phyloP scores from a whole-genome alignment of 2,797 vertebrate genomes.

The Serranus cabrilla region DNA sequence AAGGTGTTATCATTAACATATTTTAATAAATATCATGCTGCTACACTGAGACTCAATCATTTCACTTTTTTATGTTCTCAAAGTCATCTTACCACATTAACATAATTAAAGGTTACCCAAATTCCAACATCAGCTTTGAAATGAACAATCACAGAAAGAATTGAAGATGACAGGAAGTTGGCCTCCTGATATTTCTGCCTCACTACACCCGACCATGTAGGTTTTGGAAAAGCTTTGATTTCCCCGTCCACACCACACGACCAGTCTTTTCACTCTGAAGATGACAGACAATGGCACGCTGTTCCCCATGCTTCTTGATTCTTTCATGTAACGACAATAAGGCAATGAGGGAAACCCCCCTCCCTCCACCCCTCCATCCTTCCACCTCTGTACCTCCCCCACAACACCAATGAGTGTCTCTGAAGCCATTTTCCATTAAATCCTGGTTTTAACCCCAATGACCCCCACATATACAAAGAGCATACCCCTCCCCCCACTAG shows the following conservation, averaged over 20 bases:
- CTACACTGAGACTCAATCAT: neutral
- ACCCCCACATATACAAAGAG: constrained; percentile 57
- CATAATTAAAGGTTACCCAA: constrained; percentile 16
- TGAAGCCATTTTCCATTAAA: constrained; percentile 73
- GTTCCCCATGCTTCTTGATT: neutral
- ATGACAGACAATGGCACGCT: neutral
- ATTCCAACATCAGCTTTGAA: constrained; percentile 14
- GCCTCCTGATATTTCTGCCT: constrained; percentile 20
- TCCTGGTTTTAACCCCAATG: constrained; percentile 71
- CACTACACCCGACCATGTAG: neutral
- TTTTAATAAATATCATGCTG: neutral
- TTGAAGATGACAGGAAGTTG: constrained; percentile 19
- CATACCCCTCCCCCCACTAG: constrained; percentile 46
- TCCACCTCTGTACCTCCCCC: constrained; percentile 56
- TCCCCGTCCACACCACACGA: neutral
- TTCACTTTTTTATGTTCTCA: neutral
- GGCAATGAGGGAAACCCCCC: constrained; percentile 18
- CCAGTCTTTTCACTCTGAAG: neutral
- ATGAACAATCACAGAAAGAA: constrained; percentile 10
- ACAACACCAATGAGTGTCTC: constrained; percentile 60
- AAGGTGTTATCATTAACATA: neutral
- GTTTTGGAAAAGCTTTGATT: constrained; percentile 19
- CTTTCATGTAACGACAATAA: constrained; percentile 50
- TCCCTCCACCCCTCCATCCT: neutral
- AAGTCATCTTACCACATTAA: constrained; percentile 3